Evolutionary conservation across 2,888 invertebrate genomes (phyloP).

Genomic region (Fragum whitleyi): DNA sequence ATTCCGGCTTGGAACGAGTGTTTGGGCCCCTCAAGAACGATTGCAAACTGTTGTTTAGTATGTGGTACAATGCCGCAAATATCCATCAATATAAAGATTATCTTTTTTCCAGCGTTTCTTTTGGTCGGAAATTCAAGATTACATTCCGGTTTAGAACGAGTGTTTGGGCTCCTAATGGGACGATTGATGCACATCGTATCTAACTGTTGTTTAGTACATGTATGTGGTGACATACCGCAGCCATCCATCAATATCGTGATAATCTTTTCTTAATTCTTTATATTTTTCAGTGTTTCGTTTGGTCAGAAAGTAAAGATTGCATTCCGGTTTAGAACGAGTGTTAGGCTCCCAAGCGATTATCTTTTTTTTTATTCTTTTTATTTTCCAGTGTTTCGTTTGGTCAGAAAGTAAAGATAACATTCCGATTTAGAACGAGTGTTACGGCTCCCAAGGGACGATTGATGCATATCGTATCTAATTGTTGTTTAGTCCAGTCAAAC

Average conservation of each 20-base stretch:
- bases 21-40: constrained; percentile 31
- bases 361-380: background rate
- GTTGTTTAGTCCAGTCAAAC: too few species aligned
- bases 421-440: constrained; percentile 60
- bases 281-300: constrained; percentile 56
- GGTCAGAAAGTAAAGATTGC: constrained; percentile 62
- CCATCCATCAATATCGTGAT: constrained; percentile 65
- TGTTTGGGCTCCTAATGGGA: constrained; percentile 31
- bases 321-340: constrained; percentile 60
- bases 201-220: constrained; percentile 65
- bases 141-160: constrained; percentile 62
- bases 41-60: constrained; percentile 63
- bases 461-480: constrained; percentile 68
- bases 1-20: constrained; percentile 60
- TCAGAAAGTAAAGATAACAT: constrained; percentile 59
- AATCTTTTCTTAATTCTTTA: constrained; percentile 8
- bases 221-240: constrained; percentile 48
- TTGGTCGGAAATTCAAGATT: constrained; percentile 60
- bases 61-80: constrained; percentile 55
- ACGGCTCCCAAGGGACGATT: constrained; percentile 33
- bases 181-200: constrained; percentile 65
- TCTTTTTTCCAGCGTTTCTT: constrained; percentile 61
- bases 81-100: constrained; percentile 60
- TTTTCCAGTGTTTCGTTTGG: constrained; percentile 61
- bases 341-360: constrained; percentile 41